A percentile compares a stretch with the other conserved stretches of the same genome.
Evolutionary conservation across 2,113 vertebrate species (phyloP).

Genomic region (Chaetodon trifascialis): DNA sequence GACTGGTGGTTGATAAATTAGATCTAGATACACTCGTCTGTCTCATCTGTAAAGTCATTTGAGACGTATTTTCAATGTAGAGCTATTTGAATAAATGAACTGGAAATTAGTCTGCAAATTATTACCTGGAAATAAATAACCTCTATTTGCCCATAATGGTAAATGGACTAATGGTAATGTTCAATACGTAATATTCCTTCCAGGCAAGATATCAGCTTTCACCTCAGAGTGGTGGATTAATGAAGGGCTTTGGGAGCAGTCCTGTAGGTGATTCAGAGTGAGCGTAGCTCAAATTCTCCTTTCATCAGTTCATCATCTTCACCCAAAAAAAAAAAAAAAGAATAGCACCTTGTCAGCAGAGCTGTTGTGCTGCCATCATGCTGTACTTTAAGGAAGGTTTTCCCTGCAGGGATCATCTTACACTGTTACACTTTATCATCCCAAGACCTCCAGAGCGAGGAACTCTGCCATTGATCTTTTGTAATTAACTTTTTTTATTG

Average conservation of each 20-base stretch:
- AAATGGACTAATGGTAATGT: conserved; percentile 25
- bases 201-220: conserved; percentile 21
- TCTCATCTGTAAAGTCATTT: not conserved
- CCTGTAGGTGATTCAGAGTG: conserved; percentile 34
- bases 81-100: conserved; percentile 21
- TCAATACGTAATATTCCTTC: conserved; percentile 1
- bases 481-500: not conserved
- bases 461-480: conserved; percentile 17
- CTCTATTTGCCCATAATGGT: not conserved
- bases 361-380: conserved; percentile 6
- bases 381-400: not conserved
- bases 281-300: conserved; percentile 23
- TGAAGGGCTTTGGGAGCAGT: conserved; percentile 32
- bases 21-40: not conserved
- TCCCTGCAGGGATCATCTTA: not conserved
- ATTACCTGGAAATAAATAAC: conserved; percentile 7
- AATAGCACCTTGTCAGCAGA: conserved; percentile 21
- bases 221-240: conserved; percentile 44
- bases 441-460: not conserved
- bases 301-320: conserved; percentile 42
- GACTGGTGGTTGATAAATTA: not conserved
- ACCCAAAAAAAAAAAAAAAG: conserved; percentile 18
- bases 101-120: conserved; percentile 8
- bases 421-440: conserved; percentile 12
- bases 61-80: not conserved